Evolutionary conservation across 2,113 vertebrate species (phyloP), one percentile per base, ranked within the genome.

Genomic region (Cygnus buccinator): DNA sequence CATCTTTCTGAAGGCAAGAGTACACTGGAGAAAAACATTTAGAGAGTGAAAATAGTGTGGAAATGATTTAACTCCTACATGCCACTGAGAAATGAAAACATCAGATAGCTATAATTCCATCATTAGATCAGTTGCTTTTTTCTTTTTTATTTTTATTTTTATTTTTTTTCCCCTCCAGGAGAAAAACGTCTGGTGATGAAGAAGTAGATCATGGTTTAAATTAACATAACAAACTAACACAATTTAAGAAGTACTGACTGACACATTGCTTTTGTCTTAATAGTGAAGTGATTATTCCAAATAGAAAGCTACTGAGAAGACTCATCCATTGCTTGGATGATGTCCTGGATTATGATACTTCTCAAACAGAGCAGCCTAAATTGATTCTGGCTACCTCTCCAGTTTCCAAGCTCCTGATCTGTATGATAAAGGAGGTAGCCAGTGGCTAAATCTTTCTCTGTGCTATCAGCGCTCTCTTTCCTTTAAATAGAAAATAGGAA

Each of bases 1-100:
- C 25, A 54, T 66, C 66, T 91, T 94, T 96, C n/a, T 74, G 44
- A 97, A 93, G 63, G 25, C 9, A 72, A 29, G 19, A 92, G 22
- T 41, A 77, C 43, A 72, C 59, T 58, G 22, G 33, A 89, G 48
- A 90, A 89, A 66, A 77, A 80, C 11, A 90, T 81, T 72, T 46
- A 37, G 71, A 77, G 61, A 76, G 35, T 75, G 20, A 89, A 93
- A 88, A 90, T 12, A 88, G 13, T 13, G 5, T 10, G 57, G 37
- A 94, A 92, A 71, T 46, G 16, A 28, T 82, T 83, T 58, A 81
- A 76, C 19, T 77, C 13, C 29, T 70, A 21, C 10, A 50, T 44
- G 20, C 8, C 37, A 23, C 54, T 28, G 26, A 14, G 22, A 91
- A 9, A 22, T 59, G 8, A 18, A 75, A 75, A 39, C 55, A 86